Base-by-base conservation (phyloP, 2,888 invertebrate genomes). In the Strigamia crassipes region DNA sequence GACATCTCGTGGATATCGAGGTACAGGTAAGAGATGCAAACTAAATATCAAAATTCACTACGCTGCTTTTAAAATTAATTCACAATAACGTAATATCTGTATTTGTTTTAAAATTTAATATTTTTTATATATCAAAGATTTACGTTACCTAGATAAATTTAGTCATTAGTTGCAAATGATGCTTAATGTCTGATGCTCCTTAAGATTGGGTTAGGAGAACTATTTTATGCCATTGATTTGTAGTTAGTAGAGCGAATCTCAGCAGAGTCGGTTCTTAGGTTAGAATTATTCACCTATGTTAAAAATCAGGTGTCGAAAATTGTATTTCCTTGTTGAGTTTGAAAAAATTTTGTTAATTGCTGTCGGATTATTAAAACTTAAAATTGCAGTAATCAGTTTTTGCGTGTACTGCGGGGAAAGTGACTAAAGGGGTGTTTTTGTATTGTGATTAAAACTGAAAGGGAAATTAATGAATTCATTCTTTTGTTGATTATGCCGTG, bases 401-500 rank as follows among this genome's bases (percentile, higher is more conserved):
- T 56, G 56, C 56, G n/a, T 56, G 56, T 18, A 21, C 5, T 56
- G 56, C 56, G 18, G 56, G 18, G 56, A 56, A 56, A 56, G 56
- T 56, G 21, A 56, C 1, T 18, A 6, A 56, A 56, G 56, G 56
- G 56, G 56, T 18, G 56, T 56, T 56, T 42, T 56, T 56, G 56
- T 9, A 18, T 18, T 56, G 9, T 18, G 56, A 56, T 56, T 56
- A 56, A 21, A 18, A n/a, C n/a, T 56, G 56, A 56, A 56, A n/a
- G 56, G 10, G 56, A 56, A 21, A 56, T 21, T 38, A 38, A 38
- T 18, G 56, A 21, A 56, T 18, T 18, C n/a, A 18, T 56, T 56
- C 56, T 56, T 56, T 56, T 56, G 56, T 56, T 56, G 56, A 56
- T 56, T 56, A 56, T 56, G n/a, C 56, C 56, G 56, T 56, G 18